Evolutionary conservation across 2,113 vertebrate genomes (phyloP), one percentile per base, ranked within the genome.

Genomic region (Clinocottus analis): DNA sequence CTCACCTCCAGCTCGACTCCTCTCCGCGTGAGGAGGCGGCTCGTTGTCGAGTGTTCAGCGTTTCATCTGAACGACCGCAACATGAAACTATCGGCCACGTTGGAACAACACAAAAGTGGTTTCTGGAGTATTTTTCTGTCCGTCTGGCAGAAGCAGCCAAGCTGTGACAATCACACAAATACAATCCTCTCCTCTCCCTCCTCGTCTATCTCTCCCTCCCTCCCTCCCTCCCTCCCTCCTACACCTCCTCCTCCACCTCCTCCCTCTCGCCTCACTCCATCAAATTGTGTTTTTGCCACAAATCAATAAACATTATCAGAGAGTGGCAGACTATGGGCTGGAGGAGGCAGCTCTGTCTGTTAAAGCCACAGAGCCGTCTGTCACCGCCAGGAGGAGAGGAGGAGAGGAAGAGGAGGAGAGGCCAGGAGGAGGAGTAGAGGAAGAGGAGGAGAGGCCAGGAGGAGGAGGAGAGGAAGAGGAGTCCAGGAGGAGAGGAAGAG

Each of bases 301-400:
- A 91, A 94, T 94, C 94, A 94, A 94, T 95, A 94, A 93, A 95
- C 94, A 94, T 94, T 92, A 94, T 93, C 94, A 94, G 90, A 92
- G 91, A 91, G 89, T 91, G 91, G 90, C 91, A 94, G 93, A 90
- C 92, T 92, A 93, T 93, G 91, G 87, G 88, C 89, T 86, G 88
- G 86, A 83, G 88, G 86, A 91, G 91, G 89, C 91, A 91, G 88
- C 85, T 91, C 80, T 93, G 92, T 90, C 81, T 90, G 89, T 93
- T 88, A 88, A 83, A 93, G 89, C 86, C 82, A n/a, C 80, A 85
- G 91, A 84, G n/a, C n/a, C n/a, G n/a, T n/a, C n/a, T n/a, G n/a
- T n/a, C n/a, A n/a, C n/a, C n/a, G 88, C 82, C 87, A 82, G 73
- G 35, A 33, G 33, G n/a, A n/a, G 1, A 31, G 6, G 33, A 33